Base-by-base conservation (phyloP, 2,888 invertebrate species). In the Philopedon plagiatum region DNA sequence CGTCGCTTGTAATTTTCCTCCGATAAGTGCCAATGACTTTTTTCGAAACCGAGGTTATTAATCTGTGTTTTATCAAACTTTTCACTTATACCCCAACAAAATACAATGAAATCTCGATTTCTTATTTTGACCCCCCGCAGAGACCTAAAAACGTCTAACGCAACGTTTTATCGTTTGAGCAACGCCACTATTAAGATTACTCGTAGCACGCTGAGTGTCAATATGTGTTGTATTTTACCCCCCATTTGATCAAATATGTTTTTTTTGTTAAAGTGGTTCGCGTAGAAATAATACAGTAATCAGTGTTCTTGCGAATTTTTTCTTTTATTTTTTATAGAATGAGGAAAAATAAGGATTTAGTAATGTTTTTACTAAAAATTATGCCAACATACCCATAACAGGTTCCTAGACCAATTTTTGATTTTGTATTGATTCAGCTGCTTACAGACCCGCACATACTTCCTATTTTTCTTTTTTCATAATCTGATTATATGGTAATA, bases 111-210 rank as follows among this genome's bases (percentile, higher is more conserved):
- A 44, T 39, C 23, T 61, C 29, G 60, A 13, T 61, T 61, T 61
- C 60, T 61, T 44, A 29, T 44, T 61, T 18, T 11, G 21, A 21
- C 41, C 60, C 15, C 60, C 60, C 5, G 15, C 41, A 13, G 60
- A 61, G 60, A 58, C 58, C 58, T 58, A 39, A 58, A 58, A 58
- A 58, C 13, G 58, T 57, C 19, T 37, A 2, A 57, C 19, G 32
- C 32, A 57, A 57, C 37, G 57, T 57, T 57, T 57, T 34, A 57
- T 29, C 57, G 57, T 57, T 57, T 57, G 57, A 57, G 34, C 15
- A n/a, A n/a, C 57, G 37, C 18, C 7, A 18, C 57, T 21, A 57
- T 57, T 57, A 19, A n/a, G n/a, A n/a, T n/a, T n/a, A 9, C 46
- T 21, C 23, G 21, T 46, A 46, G 21, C 57, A 37, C 21, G 37